Base-by-base conservation (phyloP, 2,888 invertebrate species). In the Craniophora ligustri region DNA sequence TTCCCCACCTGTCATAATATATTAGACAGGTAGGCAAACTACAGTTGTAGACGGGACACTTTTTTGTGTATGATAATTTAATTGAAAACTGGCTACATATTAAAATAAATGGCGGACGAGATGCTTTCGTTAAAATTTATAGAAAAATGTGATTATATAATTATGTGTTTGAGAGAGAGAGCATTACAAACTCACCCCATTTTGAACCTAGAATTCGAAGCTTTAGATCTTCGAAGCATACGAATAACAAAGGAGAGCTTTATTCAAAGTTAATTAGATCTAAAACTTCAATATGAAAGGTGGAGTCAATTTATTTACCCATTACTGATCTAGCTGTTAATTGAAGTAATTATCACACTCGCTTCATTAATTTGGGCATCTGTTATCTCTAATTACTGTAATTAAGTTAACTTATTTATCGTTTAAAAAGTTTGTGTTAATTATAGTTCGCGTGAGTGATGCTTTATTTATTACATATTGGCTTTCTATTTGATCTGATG, bases 1-100 rank as follows among this genome's bases (percentile, higher is more conserved):
- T 78, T 59, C 47, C 46, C 54, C 72, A 83, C 82, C 84, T 85
- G 84, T 75, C 75, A 68, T 69, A 66, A 58, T 69, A 68, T 71
- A 67, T 70, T 68, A 53, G 64, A 51, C 49, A 46, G 58, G 50
- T 64, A 75, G 76, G 76, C 62, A 63, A 71, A 59, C 67, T 42
- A 57, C 35, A 19, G 7, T 46, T 11, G 46, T 47, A 78, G 61
- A 76, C 81, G 56, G 39, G 70, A 67, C 31, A 75, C 58, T 55
- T 54, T 34, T 31, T 4, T n/a, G 15, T 10, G 3, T 3, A 2
- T 1, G 8, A 11, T n/a, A n/a, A 26, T 7, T 10, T 5, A 8
- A n/a, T 8, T n/a, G 26, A 10, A 26, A 4, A 8, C 8, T 23
- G 23, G 23, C 14, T 3, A 32, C 1, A 8, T 8, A 6, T n/a